Percentiles rank a stretch among this genome's conserved stretches.
Evolutionary conservation across 2,113 vertebrate genomes (phyloP).

Genomic region (zebrafish (Danio rerio)): GRCz12tu NC_133184.1:11111001-11111500

Average conservation of each 20-base stretch:
- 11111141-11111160: conserved; percentile 3
- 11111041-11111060: conserved; percentile 46
- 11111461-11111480: conserved; percentile 49
- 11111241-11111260: neutral
- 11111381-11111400: conserved; percentile 68
- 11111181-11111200: conserved; percentile 16
- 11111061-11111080: conserved; percentile 54
- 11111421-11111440: conserved; percentile 52
- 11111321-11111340: neutral
- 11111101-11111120: conserved; percentile 34
- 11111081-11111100: conserved; percentile 58
- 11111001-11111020: conserved; percentile 51
- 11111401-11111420: conserved; percentile 70
- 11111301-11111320: neutral
- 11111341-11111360: conserved; percentile 48
- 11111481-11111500: conserved; percentile 71
- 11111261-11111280: neutral
- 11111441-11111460: conserved; percentile 61
- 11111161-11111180: conserved; percentile 48
- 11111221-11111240: neutral
- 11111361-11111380: conserved; percentile 66
- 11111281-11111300: conserved; percentile 7
- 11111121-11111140: neutral
- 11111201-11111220: conserved; percentile 21
- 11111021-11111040: conserved; percentile 62